Conservation (phyloP, 2,888 invertebrate genomes). For the Coremacera marginata region DNA sequence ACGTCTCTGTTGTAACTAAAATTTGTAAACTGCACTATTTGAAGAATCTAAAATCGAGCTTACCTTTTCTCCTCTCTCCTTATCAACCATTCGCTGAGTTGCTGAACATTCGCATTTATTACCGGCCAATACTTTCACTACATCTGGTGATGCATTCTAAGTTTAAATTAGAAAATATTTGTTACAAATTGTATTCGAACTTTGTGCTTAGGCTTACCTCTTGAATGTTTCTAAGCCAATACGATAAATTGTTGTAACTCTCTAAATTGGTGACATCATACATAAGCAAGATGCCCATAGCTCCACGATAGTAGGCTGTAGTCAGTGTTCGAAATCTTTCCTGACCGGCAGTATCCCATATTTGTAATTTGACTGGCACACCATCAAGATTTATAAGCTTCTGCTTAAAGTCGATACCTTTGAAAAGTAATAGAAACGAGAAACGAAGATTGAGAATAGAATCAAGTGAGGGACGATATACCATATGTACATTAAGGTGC, state of each 20-base stretch:
- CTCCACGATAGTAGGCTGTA: conserved; percentile 89
- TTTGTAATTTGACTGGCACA: conserved; percentile 79
- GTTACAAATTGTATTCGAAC: not conserved
- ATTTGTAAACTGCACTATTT: not conserved
- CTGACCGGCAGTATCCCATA: conserved; percentile 87
- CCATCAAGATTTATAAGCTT: conserved; percentile 90
- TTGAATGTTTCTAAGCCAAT: conserved; percentile 92
- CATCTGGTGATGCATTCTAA: conserved; percentile 88
- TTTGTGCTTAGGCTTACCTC: conserved; percentile 72
- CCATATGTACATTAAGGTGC: no score
- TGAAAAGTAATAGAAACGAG: conserved; percentile 46
- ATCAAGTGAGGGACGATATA: no score
- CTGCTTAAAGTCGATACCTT: conserved; percentile 91
- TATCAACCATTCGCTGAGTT: conserved; percentile 81
- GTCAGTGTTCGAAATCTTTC: conserved; percentile 79
- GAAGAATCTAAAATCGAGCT: not conserved
- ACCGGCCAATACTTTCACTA: conserved; percentile 86
- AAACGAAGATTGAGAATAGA: not conserved
- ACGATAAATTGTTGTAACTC: conserved; percentile 90
- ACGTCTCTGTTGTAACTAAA: no score
- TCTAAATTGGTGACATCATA: conserved; percentile 91
- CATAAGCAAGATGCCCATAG: conserved; percentile 92
- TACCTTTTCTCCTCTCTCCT: conserved; percentile 86
- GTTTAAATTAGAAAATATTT: conserved; percentile 41
- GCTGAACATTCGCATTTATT: conserved; percentile 86